Conservation (phyloP, 2,113 vertebrate genomes). For the human region GRCh38 chr20:36927001-36927500, state of each 20-base stretch:
- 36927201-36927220: slow-evolving; percentile 92
- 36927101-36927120: background rate
- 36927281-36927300: background rate
- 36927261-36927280: slow-evolving; percentile 57
- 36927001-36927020: background rate
- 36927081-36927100: background rate
- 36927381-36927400: background rate
- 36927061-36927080: background rate
- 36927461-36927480: too few relatives aligned
- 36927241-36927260: slow-evolving; percentile 95
- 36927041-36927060: background rate
- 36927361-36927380: background rate
- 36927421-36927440: background rate
- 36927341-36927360: background rate
- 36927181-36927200: slow-evolving; percentile 89
- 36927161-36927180: slow-evolving; percentile 74
- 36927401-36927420: background rate
- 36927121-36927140: background rate
- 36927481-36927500: background rate
- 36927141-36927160: slow-evolving; percentile 6
- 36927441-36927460: background rate
- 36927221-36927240: slow-evolving; percentile 97
- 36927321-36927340: background rate
- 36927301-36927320: background rate
- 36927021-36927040: background rate